Evolutionary conservation across 2,888 invertebrate genomes (phyloP), one percentile per base, ranked within the genome.

Genomic region (Serrognathus titanus): DNA sequence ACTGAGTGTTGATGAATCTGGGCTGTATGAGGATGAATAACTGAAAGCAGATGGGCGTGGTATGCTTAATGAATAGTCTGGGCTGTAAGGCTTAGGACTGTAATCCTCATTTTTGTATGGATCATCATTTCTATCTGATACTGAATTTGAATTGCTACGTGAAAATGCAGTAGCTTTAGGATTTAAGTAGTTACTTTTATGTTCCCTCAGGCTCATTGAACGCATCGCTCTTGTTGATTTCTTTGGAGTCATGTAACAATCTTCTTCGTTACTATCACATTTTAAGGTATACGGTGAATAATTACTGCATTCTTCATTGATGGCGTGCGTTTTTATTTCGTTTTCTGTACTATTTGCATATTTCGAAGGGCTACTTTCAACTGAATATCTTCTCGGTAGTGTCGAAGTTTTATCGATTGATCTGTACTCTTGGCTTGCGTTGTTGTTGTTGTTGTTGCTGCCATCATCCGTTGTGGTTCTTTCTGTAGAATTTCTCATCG

Each of bases 361-460:
- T 58, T n/a, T 24, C 8, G 55, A 46, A 40, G 51, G 50, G 36
- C 69, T 71, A 53, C 31, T 53, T 53, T 58, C 58, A 4, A 16
- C 38, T n/a, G 78, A 76, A 59, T 72, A 78, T 55, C 78, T 78
- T 53, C 79, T 69, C 9, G 81, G 79, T 31, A 81, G 59, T 2
- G 79, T 80, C 20, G 75, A 69, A 51, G 24, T 31, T 41, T 50
- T 46, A 11, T 50, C 50, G 11, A 39, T 20, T 10, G 43, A 43
- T 16, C 16, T 43, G 20, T 13, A 43, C 16, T 8, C 13, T 40
- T 41, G 16, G 16, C 13, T 48, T 52, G 20, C 36, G 20, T 38
- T 53, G 8, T 54, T 41, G n/a, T 20, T 37, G 10, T 45, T 54
- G 20, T 38, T 53, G 10, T 50, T 38, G 11, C 12, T 24, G n/a